Base-by-base conservation (phyloP, 1,140 invertebrate genomes). In the Catajapyx aquilonaris region DNA sequence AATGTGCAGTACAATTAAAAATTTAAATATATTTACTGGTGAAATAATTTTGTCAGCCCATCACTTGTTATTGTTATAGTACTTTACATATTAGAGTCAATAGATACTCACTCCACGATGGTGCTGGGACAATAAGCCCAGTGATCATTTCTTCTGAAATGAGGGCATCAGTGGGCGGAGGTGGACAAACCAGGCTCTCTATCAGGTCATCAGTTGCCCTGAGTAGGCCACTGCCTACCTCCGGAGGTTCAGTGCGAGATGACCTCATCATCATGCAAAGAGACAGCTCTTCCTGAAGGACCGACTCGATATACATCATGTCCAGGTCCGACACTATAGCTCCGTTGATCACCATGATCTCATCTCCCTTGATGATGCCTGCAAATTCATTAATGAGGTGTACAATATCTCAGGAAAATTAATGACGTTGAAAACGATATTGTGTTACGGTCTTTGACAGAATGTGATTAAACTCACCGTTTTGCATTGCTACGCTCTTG, bases 341-440 rank as follows among this genome's bases (percentile, higher is more conserved):
- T 43, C 90, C 85, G 62, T 97, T 96, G 57, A 97, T 93, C 48
- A 96, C 87, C 73, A 96, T 87, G 54, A 96, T 93, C 62, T 96
- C 90, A 60, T 96, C 91, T 47, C 86, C 80, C 62, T 93, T 88
- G 54, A 88, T 87, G 52, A 96, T 80, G 51, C 87, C 88, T 90
- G 65, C 41, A 63, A 59, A 49, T 28, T 28, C 9, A n/a, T 28
- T 28, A 10, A 9, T 28, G 25, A 28, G 9, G n/a, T 28, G 25
- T 28, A 28, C n/a, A 10, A 10, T 28, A 10, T 28, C 25, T 9
- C 25, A 10, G 25, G 9, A 28, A 10, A 10, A 10, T 28, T 9
- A 9, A 34, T 34, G 7, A 17, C 7, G 16, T 7, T 11, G 10
- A 9, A 34, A 9, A 34, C 16, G 7, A 34, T 10, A 34, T 11